These are phyloP conservation scores for Elaphurus davidianus DNA, from an alignment of 2,113 vertebrate species.

Conservation along the genomic window DNA sequence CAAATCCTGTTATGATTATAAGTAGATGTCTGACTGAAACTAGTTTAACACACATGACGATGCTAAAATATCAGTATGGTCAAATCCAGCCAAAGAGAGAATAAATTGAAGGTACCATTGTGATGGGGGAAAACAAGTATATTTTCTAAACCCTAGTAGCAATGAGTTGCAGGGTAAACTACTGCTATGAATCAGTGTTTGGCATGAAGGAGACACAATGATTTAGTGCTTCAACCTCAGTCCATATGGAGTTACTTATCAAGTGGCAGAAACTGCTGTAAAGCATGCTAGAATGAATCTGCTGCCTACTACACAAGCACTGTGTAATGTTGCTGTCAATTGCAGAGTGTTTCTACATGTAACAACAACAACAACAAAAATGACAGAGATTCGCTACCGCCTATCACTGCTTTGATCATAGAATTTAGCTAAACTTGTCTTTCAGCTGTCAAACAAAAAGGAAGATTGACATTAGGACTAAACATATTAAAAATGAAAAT, in stretches of 20 bases:
- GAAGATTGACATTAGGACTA: background rate
- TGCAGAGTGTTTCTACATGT: background rate
- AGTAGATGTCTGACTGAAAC: constrained; percentile 58
- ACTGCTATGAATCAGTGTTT: constrained; percentile 54
- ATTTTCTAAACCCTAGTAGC: constrained; percentile 46
- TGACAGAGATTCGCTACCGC: background rate
- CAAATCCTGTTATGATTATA: constrained; percentile 40
- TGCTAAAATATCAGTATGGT: background rate
- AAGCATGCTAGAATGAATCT: constrained; percentile 5
- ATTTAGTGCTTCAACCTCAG: constrained; percentile 49
- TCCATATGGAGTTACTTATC: constrained; percentile 66
- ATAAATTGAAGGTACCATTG: background rate
- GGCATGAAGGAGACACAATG: constrained; percentile 51
- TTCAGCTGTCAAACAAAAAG: background rate
- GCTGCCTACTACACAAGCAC: background rate
- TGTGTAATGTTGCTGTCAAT: background rate
- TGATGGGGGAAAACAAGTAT: constrained; percentile 21
- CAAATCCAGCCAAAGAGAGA: background rate
- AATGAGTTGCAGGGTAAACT: constrained; percentile 21
- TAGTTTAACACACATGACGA: background rate
- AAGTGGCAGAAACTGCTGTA: constrained; percentile 26
- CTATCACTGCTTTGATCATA: background rate
- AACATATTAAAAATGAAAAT: background rate
- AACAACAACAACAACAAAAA: background rate
- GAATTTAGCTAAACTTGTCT: background rate